Evolutionary conservation across 2,888 invertebrate species (phyloP), one percentile per base, ranked within the genome.

Genomic region (Congeria kusceri): DNA sequence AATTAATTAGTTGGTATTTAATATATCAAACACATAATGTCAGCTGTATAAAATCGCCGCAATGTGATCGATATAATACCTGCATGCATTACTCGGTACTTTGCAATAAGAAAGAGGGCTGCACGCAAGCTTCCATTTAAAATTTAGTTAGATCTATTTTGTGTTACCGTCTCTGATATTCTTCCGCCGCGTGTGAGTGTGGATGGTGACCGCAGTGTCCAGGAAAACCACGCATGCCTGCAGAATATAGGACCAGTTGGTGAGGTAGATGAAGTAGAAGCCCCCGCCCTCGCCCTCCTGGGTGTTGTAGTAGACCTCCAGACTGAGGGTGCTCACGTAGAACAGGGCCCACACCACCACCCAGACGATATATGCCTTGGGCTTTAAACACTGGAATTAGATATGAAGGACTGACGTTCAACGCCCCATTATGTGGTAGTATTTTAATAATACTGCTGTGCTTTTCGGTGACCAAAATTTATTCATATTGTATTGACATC

Each of bases 161-260:
- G 5, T 53, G 49, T 46, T 61, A 80, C 80, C 72, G 23, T 76
- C 59, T 57, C 53, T 20, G n/a, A 80, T 73, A 58, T 80, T 77
- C 23, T 61, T 73, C 29, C 70, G 29, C 20, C 49, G 27, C 4
- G 18, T 9, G 29, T 80, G 59, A 1, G 73, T 69, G 27, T 69
- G 70, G 9, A 76, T 20, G 3, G 77, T 73, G 2, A 74, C 70
- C 11, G 39, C 28, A 44, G 65, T 66, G 46, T 80, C 77, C 20
- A 69, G 23, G 9, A 77, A 32, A 5, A 77, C 61, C 49, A 39
- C 25, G 11, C 25, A 27, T 7, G 72, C 61, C 47, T 85, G 75
- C 0, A 82, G 15, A 11, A 83, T 44, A 62, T 85, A 87, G 9
- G 85, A 77, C 47, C 67, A 67, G 74, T 87, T 87, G 9, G 87